Evolutionary conservation across 2,797 vertebrate species (phyloP).

Genomic region (Pangasius krempfi): DNA sequence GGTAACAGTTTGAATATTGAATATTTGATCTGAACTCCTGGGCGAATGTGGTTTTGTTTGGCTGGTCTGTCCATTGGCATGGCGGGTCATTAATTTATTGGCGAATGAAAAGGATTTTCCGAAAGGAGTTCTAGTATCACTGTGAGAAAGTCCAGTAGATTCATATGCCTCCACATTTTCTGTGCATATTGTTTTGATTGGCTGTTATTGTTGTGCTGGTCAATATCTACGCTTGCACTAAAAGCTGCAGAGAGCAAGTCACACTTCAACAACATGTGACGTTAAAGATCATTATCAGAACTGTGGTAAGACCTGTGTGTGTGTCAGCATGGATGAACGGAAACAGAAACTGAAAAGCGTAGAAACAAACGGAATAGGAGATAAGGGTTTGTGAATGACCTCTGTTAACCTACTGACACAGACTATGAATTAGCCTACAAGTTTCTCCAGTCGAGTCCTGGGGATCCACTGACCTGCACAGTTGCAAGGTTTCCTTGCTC

Average conservation of each 20-base stretch:
- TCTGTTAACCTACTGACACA: neutral
- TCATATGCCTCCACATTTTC: too few species aligned
- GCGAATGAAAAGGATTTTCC: neutral
- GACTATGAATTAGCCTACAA: too few species aligned
- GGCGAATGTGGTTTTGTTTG: neutral
- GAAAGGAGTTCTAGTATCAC: neutral
- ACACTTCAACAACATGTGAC: neutral
- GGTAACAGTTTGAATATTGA: neutral
- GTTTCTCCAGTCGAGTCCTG: neutral
- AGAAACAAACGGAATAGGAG: neutral
- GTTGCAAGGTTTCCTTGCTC: neutral
- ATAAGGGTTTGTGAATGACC: neutral
- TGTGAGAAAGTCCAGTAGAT: neutral
- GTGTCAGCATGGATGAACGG: neutral
- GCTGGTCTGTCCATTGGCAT: neutral
- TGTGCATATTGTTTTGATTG: neutral
- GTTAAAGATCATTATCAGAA: slow-evolving; percentile 1
- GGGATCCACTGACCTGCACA: neutral
- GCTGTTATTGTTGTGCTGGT: neutral
- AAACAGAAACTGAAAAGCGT: neutral
- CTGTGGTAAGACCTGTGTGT: neutral
- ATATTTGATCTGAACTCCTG: neutral
- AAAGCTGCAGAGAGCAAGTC: neutral
- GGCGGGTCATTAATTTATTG: neutral
- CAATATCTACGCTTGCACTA: neutral